Evolutionary conservation across 2,797 vertebrate genomes (phyloP).

Genomic region (Macropodus opercularis): DNA sequence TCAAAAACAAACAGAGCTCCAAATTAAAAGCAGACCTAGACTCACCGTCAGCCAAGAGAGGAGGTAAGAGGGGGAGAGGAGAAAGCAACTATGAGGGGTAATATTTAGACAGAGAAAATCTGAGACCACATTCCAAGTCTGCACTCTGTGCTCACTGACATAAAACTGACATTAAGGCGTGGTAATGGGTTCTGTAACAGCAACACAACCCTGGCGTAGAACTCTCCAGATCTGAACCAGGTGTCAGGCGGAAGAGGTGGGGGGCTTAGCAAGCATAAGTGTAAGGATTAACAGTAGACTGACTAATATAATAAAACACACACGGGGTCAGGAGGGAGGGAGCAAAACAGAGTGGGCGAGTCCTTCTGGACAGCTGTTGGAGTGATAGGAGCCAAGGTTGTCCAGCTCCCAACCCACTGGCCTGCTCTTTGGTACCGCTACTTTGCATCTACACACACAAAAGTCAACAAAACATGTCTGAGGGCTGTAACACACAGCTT

Average conservation of each 20-base stretch:
- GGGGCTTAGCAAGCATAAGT: constrained; percentile 59
- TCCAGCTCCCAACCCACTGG: constrained; percentile 32
- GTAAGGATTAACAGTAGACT: constrained; percentile 72
- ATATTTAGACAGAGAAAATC: constrained; percentile 27
- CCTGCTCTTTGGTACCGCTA: constrained; percentile 13
- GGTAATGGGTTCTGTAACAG: constrained; percentile 58
- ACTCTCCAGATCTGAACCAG: constrained; percentile 59
- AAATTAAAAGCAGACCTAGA: constrained; percentile 76
- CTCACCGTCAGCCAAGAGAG: constrained; percentile 23
- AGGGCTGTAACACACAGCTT: constrained; percentile 28
- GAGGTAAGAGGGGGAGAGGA: not conserved
- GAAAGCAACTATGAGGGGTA: constrained; percentile 3
- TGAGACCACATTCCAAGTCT: constrained; percentile 26
- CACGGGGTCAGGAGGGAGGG: constrained; percentile 28
- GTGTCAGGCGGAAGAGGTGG: constrained; percentile 53
- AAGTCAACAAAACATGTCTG: constrained; percentile 56
- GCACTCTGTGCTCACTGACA: constrained; percentile 20
- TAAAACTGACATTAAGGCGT: constrained; percentile 60
- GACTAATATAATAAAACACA: constrained; percentile 67
- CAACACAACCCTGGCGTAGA: constrained; percentile 55
- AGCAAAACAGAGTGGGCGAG: constrained; percentile 44
- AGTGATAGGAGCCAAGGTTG: constrained; percentile 52
- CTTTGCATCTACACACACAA: constrained; percentile 47
- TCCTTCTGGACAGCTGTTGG: constrained; percentile 65
- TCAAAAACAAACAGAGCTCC: constrained; percentile 71